Evolutionary conservation across 1,140 invertebrate species (phyloP).

Genomic region (Brachionus asplanchnoidis): DNA sequence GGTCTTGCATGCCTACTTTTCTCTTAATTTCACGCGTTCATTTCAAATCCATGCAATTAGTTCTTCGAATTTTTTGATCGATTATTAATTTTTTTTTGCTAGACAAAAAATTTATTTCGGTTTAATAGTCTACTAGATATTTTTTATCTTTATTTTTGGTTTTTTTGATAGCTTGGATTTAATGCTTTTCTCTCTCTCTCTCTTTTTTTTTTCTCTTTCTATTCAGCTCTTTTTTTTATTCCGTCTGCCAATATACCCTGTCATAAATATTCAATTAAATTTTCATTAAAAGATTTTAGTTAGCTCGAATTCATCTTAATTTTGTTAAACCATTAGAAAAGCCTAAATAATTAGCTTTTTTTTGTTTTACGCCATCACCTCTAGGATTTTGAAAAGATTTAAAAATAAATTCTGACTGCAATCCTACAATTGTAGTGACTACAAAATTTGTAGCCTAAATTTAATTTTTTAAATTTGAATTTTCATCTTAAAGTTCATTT

Average conservation of each 20-base stretch:
- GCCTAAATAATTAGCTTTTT: no score
- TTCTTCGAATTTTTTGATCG: background rate
- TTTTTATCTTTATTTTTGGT: background rate
- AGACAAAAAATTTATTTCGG: background rate
- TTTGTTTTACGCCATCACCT: background rate
- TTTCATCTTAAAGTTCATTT: no score
- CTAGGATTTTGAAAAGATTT: background rate
- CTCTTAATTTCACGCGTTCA: conserved; percentile 15
- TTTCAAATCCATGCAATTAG: conserved; percentile 13
- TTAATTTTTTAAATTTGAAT: no score
- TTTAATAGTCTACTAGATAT: background rate
- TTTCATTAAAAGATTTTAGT: background rate
- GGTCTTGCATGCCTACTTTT: background rate
- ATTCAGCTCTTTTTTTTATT: background rate
- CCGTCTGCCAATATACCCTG: background rate
- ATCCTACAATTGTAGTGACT: background rate
- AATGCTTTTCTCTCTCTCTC: background rate
- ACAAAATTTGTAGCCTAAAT: background rate
- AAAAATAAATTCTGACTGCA: background rate
- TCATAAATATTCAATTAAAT: background rate
- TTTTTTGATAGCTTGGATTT: background rate
- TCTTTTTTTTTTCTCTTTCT: background rate
- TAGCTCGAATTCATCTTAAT: background rate
- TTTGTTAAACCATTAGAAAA: no score
- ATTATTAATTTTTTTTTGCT: background rate